Evolutionary conservation across 2,888 invertebrate species (phyloP), one percentile per base, ranked within the genome.

Genomic region (Crioceris asparagi): DNA sequence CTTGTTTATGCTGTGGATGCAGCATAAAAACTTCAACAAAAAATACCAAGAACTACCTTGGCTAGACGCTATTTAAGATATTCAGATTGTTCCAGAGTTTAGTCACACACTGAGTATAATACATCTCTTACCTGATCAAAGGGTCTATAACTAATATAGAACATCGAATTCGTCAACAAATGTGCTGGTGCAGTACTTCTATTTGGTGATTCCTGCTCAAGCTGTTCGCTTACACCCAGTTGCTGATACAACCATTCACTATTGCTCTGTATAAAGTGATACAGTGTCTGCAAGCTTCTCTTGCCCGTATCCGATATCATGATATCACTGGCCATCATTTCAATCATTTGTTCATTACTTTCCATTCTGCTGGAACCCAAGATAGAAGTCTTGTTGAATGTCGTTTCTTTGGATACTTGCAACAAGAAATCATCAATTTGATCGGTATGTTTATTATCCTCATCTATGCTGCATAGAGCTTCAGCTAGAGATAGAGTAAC

Each of bases 91-190:
- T n/a, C n/a, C n/a, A n/a, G n/a, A n/a, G n/a, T n/a, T n/a, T n/a
- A n/a, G n/a, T n/a, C n/a, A n/a, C n/a, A n/a, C n/a, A n/a, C n/a
- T n/a, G n/a, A n/a, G n/a, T n/a, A n/a, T n/a, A n/a, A n/a, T n/a
- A n/a, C n/a, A n/a, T n/a, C n/a, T n/a, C 30, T 27, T 52, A 83
- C 83, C 72, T 84, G 81, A 64, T 87, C 85, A 56, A 86, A 86
- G 1, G 77, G 75, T 12, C 69, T 67, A 42, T 75, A 69, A 8
- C 83, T 84, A 39, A 86, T 83, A 53, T 82, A 82, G 54, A 86
- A 87, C 84, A 86, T 85, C 5, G 75, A 74, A 54, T 81, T 77
- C 0, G 84, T 62, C 8, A 86, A 62, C 0, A 77, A 73, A 0
- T 71, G 66, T 26, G 59, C 54, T 10, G 52, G 50, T 43, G 63